Evolutionary conservation across 1,140 invertebrate species (phyloP), one percentile per base, ranked within the genome.

Genomic region (Zelostemma sp.): DNA sequence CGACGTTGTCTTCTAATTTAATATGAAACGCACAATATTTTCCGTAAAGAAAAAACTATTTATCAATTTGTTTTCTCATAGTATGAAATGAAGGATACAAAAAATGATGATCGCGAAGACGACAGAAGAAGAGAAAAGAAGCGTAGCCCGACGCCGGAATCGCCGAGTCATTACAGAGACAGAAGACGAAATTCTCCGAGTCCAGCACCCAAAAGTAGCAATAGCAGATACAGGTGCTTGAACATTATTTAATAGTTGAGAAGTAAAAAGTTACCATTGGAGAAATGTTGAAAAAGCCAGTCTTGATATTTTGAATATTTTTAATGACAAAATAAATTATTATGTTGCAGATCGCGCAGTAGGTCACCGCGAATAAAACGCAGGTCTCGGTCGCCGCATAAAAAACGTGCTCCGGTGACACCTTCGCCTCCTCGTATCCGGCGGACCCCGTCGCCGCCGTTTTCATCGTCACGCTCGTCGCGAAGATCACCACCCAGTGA

Each of bases 401-500:
- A 85, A 55, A 85, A 85, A 45, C 75, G 84, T 8, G 75, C 75
- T 1, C 83, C 80, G 15, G 59, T 78, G 1, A 86, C 85, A 9
- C 85, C 85, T 1, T 86, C 85, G 2, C 84, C 85, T 3, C 84
- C 85, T 25, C 59, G 84, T 54, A 83, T 86, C 58, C 78, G 83
- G 17, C 81, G 82, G 11, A 78, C 83, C 11, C 84, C 83, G 17
- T 86, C 84, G 3, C 84, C 84, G 14, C 66, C 75, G 1, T 85
- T 82, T 60, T 79, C 82, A 0, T 79, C 82, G 0, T 74, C 77
- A 11, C 77, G 78, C 38, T 70, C 76, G n/a, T 82, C 79, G 14
- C 73, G 84, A 14, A 72, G 82, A 68, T 79, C 83, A 0, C 83
- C 84, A 2, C 80, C 82, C 0, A 57, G 11, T 2, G 77, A 46